phyloP scores from a whole-genome alignment of 2,113 vertebrate genomes.

The Pseudorasbora parva region DNA sequence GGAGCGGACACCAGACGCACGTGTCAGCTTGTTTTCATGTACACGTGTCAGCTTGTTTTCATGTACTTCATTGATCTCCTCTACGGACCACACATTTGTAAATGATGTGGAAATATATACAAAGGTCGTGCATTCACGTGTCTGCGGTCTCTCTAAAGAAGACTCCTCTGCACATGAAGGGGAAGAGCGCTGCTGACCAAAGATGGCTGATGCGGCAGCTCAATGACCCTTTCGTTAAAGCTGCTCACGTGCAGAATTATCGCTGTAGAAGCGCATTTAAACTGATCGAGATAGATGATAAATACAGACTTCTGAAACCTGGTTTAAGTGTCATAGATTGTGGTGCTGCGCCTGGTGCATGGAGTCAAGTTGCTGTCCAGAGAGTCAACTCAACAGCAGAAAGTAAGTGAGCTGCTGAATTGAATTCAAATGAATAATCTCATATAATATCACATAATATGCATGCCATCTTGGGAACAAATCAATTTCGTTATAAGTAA shows the following conservation, averaged over 20 bases:
- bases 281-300: slow-evolving; percentile 86
- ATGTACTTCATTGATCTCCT: not conserved
- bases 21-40: not conserved
- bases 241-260: slow-evolving; percentile 75
- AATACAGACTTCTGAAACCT: slow-evolving; percentile 77
- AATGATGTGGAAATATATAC: slow-evolving; percentile 55
- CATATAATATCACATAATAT: not conserved
- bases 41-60: not conserved
- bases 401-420: slow-evolving; percentile 72
- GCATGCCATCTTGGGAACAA: not conserved
- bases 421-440: not conserved
- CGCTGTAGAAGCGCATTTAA: slow-evolving; percentile 96
- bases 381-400: slow-evolving; percentile 85
- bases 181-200: slow-evolving; percentile 76
- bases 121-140: slow-evolving; percentile 71
- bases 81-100: not conserved
- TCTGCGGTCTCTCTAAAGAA: slow-evolving; percentile 60
- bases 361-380: slow-evolving; percentile 91
- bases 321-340: slow-evolving; percentile 88
- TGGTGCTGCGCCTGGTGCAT: slow-evolving; percentile 91
- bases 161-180: slow-evolving; percentile 57
- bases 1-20: not conserved
- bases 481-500: too few species aligned
- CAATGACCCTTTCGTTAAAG: slow-evolving; percentile 90
- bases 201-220: slow-evolving; percentile 84